These are phyloP conservation scores for Nomada ferruginata DNA, from an alignment of 2,888 invertebrate genomes.

Conservation along the genomic window DNA sequence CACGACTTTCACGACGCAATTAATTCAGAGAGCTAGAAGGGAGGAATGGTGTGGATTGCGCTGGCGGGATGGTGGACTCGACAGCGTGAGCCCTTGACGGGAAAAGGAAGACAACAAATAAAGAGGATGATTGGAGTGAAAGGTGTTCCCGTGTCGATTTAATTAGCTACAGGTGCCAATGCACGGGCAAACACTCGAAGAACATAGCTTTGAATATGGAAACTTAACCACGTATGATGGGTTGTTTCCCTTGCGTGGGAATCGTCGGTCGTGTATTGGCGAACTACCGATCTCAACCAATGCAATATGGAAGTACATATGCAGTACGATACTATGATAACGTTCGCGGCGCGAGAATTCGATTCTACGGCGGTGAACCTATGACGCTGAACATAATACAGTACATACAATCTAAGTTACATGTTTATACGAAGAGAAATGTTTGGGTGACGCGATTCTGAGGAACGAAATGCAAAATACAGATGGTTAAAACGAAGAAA, in stretches of 20 bases:
- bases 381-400: background rate
- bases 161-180: conserved; percentile 24
- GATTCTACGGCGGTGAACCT: background rate
- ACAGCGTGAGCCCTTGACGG: conserved; percentile 3
- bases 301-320: background rate
- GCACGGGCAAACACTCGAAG: background rate
- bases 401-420: background rate
- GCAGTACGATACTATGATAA: background rate
- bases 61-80: conserved; percentile 12
- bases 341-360: conserved; percentile 15
- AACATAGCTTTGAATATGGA: background rate
- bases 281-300: conserved; percentile 24
- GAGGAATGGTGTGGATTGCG: background rate
- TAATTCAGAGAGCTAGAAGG: conserved; percentile 29
- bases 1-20: conserved; percentile 37
- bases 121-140: conserved; percentile 11
- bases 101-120: conserved; percentile 19
- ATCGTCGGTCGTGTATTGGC: background rate
- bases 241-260: no score
- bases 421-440: background rate
- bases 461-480: conserved; percentile 24
- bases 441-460: background rate
- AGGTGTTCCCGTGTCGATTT: conserved; percentile 1
- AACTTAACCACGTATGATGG: background rate
- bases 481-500: background rate